phyloP scores from a whole-genome alignment of 92 coral and sea anemone genomes.

The Ricordea florida region DNA sequence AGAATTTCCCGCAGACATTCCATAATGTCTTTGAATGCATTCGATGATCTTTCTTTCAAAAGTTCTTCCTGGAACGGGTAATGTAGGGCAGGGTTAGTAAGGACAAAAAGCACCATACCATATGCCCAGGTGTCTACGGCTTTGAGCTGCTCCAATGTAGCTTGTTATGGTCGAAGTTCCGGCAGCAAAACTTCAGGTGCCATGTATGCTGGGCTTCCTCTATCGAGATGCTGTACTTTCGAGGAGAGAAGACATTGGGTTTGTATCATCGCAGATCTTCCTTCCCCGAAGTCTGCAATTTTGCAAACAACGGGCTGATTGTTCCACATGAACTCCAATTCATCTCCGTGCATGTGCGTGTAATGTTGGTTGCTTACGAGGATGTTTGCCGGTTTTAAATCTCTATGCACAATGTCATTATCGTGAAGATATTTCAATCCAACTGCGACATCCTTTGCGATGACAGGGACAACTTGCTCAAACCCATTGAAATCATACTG shows the following conservation, averaged over 20 bases:
- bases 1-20: constrained; percentile 4
- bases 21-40: constrained; percentile 3
- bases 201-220: constrained; percentile 21
- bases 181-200: constrained; percentile 19
- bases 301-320: no score
- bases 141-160: constrained; percentile 14
- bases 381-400: no score
- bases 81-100: constrained; percentile 2
- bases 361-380: no score
- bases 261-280: no score
- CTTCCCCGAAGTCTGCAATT: no score
- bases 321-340: no score
- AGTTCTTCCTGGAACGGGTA: constrained; percentile 25
- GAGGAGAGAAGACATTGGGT: background rate
- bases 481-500: no score
- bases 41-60: background rate
- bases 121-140: constrained; percentile 35
- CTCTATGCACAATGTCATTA: no score
- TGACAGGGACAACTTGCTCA: background rate
- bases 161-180: constrained; percentile 1
- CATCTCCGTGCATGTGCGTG: no score
- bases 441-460: no score
- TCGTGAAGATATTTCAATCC: no score
- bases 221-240: background rate
- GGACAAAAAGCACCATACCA: constrained; percentile 17